Evolutionary conservation across 2,888 invertebrate species (phyloP).

Genomic region (Hybos culiciformis): DNA sequence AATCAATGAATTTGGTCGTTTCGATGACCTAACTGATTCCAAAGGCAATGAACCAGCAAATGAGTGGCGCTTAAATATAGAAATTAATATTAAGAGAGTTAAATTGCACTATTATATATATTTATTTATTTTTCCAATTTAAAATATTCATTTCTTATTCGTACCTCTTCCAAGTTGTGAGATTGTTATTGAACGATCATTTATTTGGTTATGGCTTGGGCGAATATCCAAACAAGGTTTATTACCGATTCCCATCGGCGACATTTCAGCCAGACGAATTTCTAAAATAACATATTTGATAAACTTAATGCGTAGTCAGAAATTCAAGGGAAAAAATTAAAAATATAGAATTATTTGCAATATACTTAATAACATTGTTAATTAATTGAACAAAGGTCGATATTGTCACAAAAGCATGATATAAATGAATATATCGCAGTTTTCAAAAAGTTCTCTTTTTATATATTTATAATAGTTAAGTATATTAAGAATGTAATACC

Average conservation of each 20-base stretch:
- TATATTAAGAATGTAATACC: no score
- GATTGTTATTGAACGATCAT: conserved; percentile 64
- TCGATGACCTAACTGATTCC: conserved; percentile 41
- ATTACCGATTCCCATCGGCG: conserved; percentile 76
- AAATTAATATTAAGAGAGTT: no score
- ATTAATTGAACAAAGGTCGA: no score
- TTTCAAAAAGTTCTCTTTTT: no score
- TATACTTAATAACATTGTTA: no score
- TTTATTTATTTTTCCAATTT: neutral
- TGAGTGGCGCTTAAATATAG: no score
- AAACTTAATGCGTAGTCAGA: neutral
- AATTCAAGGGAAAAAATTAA: no score
- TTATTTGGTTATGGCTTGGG: conserved; percentile 71
- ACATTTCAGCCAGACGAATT: conserved; percentile 69
- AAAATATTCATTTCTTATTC: neutral
- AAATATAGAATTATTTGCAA: no score
- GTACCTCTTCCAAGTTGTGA: conserved; percentile 60
- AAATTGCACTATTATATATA: conserved; percentile 39
- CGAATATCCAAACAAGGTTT: conserved; percentile 73
- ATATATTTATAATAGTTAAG: no score
- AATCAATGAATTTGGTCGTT: conserved; percentile 68
- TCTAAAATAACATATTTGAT: conserved; percentile 35
- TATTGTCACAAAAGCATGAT: no score
- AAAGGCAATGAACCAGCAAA: conserved; percentile 52
- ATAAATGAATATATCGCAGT: no score